Evolutionary conservation across 2,888 invertebrate species (phyloP).

Genomic region (Drosophila austrosaltans): DNA sequence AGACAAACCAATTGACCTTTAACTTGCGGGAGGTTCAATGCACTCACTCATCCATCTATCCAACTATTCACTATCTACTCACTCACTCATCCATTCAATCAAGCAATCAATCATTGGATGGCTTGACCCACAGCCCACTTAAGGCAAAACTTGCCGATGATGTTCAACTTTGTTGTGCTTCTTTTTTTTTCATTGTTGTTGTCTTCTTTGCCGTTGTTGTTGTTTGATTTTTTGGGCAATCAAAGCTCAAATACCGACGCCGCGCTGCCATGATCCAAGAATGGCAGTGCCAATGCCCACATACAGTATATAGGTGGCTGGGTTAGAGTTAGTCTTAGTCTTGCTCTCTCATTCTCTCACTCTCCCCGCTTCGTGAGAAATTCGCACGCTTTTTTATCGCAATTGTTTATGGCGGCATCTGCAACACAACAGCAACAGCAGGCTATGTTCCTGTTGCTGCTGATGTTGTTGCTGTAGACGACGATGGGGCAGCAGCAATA

Average conservation of each 20-base stretch:
- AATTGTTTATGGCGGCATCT: constrained; percentile 79
- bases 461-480: constrained; percentile 31
- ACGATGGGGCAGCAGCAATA: constrained; percentile 44
- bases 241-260: constrained; percentile 74
- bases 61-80: constrained; percentile 39
- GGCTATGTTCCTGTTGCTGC: constrained; percentile 24
- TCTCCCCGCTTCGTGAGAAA: constrained; percentile 69
- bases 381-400: constrained; percentile 79
- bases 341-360: constrained; percentile 14
- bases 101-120: constrained; percentile 61
- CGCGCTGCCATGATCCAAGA: constrained; percentile 65
- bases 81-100: constrained; percentile 14
- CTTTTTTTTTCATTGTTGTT: too few relatives aligned
- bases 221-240: constrained; percentile 61
- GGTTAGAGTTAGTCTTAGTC: constrained; percentile 39
- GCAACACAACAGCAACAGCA: constrained; percentile 50
- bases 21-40: constrained; percentile 62
- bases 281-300: constrained; percentile 43
- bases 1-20: constrained; percentile 71
- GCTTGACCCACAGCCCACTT: constrained; percentile 77
- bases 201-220: constrained; percentile 13
- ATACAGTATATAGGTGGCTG: constrained; percentile 44
- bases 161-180: constrained; percentile 11
- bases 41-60: constrained; percentile 75
- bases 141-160: constrained; percentile 53